phyloP scores from a whole-genome alignment of 2,113 vertebrate species.

The Laterallus jamaicensis region DNA sequence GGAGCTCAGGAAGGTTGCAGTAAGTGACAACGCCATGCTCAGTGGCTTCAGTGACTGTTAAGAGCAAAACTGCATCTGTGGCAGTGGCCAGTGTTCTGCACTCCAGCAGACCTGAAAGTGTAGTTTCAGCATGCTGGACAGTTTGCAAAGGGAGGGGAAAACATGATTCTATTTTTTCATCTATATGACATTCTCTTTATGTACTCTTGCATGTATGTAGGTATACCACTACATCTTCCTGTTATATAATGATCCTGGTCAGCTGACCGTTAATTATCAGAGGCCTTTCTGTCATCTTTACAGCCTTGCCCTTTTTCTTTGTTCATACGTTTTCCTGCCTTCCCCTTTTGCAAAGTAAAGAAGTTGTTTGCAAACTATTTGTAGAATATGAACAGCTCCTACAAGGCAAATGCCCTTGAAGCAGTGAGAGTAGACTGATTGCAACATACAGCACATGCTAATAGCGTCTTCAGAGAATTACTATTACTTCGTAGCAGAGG shows the following conservation, averaged over 20 bases:
- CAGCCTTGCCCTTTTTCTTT: background rate
- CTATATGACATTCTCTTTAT: background rate
- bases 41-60: background rate
- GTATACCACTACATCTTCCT: background rate
- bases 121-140: background rate
- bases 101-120: background rate
- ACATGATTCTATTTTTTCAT: background rate
- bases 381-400: background rate
- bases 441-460: background rate
- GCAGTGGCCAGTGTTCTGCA: background rate
- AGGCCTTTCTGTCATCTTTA: background rate
- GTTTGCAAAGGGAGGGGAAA: background rate
- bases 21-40: background rate
- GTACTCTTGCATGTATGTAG: accelerated
- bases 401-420: slow-evolving; percentile 24
- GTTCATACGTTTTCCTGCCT: background rate
- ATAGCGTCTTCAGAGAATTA: slow-evolving; percentile 7
- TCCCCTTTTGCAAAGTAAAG: background rate
- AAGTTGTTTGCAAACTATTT: slow-evolving; percentile 5
- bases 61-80: background rate
- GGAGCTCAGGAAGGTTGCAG: background rate
- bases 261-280: background rate
- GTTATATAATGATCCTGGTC: background rate
- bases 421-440: background rate
- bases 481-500: background rate